These are phyloP conservation scores for Hystrix cristata DNA, from an alignment of 2,113 vertebrate genomes.

Conservation along the genomic window DNA sequence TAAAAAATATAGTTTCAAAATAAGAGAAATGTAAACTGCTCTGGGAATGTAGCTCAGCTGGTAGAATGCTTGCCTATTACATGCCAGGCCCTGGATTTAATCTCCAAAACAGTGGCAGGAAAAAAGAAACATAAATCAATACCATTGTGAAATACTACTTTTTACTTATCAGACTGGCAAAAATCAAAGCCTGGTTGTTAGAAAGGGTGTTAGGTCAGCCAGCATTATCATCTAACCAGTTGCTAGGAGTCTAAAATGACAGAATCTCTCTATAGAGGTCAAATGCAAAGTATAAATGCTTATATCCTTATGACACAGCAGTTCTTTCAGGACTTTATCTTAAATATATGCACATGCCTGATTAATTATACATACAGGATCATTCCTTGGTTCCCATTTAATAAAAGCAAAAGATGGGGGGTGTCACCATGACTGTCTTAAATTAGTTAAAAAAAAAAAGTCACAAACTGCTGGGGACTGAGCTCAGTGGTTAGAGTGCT, in stretches of 20 bases:
- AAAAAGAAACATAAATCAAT: not conserved
- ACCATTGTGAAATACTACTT: not conserved
- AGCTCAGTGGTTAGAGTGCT: too few relatives aligned
- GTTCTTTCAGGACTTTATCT: slow-evolving; percentile 35
- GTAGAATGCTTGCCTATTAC: not conserved
- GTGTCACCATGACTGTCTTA: not conserved
- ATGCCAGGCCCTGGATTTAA: not conserved
- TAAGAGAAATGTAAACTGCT: slow-evolving; percentile 3
- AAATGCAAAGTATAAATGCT: slow-evolving; percentile 33
- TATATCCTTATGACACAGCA: not conserved
- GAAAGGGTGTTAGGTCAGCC: not conserved
- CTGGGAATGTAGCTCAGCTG: not conserved
- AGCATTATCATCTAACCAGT: not conserved
- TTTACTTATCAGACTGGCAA: not conserved
- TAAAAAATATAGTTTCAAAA: not conserved
- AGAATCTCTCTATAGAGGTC: not conserved
- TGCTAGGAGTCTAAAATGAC: not conserved
- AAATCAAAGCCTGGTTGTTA: not conserved
- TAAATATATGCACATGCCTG: not conserved
- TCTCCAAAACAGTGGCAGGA: not conserved
- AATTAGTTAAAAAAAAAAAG: too few relatives aligned
- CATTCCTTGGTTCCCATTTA: not conserved
- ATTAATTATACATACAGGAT: not conserved
- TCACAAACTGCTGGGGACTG: not conserved
- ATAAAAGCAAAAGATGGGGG: not conserved